Evolutionary conservation across 2,888 invertebrate species (phyloP).

Genomic region (Pseudanteris insignis): DNA sequence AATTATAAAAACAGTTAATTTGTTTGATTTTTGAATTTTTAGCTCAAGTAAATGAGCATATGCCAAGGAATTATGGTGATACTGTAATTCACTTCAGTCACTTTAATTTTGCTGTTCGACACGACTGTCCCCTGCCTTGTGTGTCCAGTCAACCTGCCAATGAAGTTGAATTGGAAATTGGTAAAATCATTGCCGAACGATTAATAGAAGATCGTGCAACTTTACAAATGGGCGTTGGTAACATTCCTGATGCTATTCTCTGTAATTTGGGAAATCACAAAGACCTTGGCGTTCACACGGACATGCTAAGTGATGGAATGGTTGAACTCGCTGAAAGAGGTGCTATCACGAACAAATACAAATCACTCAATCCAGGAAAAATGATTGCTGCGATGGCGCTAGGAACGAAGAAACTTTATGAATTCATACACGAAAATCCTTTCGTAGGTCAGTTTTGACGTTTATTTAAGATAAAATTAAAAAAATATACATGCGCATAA

Average conservation of each 20-base stretch:
- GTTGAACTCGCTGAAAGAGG: conserved; percentile 71
- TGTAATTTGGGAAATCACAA: conserved; percentile 69
- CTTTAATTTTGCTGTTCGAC: conserved; percentile 71
- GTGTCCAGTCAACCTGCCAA: conserved; percentile 63
- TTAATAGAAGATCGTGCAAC: conserved; percentile 73
- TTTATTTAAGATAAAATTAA: background rate
- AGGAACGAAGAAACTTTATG: conserved; percentile 71
- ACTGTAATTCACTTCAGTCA: conserved; percentile 72
- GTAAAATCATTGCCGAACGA: conserved; percentile 71
- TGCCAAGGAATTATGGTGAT: conserved; percentile 74
- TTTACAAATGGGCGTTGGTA: conserved; percentile 74
- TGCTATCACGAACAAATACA: conserved; percentile 71
- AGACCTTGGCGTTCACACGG: conserved; percentile 73
- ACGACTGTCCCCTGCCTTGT: conserved; percentile 65
- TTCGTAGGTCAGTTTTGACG: conserved; percentile 67
- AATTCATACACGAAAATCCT: conserved; percentile 74
- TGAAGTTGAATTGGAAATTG: conserved; percentile 70
- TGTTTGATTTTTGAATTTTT: background rate
- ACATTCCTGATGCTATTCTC: conserved; percentile 73
- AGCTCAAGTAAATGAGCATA: conserved; percentile 70
- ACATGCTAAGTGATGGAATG: conserved; percentile 74
- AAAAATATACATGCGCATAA: no score
- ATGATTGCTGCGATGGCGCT: conserved; percentile 72
- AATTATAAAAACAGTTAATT: no score
- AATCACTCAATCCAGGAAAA: conserved; percentile 70